Percentiles rank a stretch among this genome's conserved stretches.
These are phyloP conservation scores for Pristionchus maxplancki DNA, from an alignment of 2,888 invertebrate genomes.

Conservation along the genomic window DNA sequence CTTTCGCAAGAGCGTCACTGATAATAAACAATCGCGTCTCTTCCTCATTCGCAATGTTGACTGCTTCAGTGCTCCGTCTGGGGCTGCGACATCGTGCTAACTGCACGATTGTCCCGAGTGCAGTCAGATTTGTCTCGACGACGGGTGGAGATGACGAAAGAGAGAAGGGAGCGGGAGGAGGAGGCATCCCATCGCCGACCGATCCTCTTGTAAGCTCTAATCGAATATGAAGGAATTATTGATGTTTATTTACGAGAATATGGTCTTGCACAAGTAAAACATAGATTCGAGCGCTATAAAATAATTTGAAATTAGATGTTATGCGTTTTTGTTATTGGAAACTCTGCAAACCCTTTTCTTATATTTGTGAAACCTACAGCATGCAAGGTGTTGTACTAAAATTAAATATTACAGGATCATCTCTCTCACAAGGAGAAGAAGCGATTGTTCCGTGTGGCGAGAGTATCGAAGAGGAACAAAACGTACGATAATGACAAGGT, in stretches of 20 bases:
- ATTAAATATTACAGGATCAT: conserved; percentile 32
- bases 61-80: conserved; percentile 18
- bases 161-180: background rate
- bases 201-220: background rate
- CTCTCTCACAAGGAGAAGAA: conserved; percentile 49
- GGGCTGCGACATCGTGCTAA: conserved; percentile 26
- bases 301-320: too few relatives aligned
- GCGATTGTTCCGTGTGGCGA: conserved; percentile 52
- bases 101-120: conserved; percentile 3
- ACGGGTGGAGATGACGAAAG: conserved; percentile 16
- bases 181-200: background rate
- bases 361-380: background rate
- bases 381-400: too few relatives aligned
- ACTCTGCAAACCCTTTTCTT: too few relatives aligned
- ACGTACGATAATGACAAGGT: conserved; percentile 69
- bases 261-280: too few relatives aligned
- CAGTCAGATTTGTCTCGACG: background rate
- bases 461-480: conserved; percentile 21
- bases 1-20: background rate
- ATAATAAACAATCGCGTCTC: background rate
- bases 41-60: background rate
- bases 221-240: background rate
- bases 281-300: too few relatives aligned
- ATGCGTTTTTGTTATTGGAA: too few relatives aligned
- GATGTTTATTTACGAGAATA: too few relatives aligned